Evolutionary conservation across 2,888 invertebrate genomes (phyloP).

Genomic region (Drosophila heteroneura): DNA sequence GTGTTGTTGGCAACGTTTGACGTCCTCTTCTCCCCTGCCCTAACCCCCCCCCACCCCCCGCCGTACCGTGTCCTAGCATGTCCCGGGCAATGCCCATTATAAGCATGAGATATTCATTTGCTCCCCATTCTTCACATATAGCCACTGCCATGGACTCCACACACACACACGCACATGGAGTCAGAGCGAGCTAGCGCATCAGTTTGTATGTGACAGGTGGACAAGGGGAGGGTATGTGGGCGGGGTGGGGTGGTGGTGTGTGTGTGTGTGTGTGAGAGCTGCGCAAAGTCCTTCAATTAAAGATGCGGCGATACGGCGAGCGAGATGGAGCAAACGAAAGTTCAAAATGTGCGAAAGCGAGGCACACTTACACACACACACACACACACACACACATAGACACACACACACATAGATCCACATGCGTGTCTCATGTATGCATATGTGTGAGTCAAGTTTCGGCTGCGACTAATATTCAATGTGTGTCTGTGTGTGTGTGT

Average conservation of each 20-base stretch:
- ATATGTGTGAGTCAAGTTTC: constrained; percentile 37
- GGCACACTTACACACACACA: constrained; percentile 24
- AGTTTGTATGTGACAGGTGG: constrained; percentile 48
- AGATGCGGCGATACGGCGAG: constrained; percentile 74
- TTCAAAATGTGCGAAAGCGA: constrained; percentile 77
- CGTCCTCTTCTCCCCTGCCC: constrained; percentile 19
- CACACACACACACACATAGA: constrained; percentile 28
- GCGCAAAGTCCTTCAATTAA: constrained; percentile 82
- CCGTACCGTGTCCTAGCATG: constrained; percentile 31
- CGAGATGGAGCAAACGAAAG: constrained; percentile 78
- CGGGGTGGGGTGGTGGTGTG: constrained; percentile 4
- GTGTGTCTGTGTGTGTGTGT: constrained; percentile 29
- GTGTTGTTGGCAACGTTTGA: constrained; percentile 37
- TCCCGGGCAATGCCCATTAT: constrained; percentile 82
- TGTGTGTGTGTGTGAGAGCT: constrained; percentile 53
- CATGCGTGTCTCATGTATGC: constrained; percentile 21
- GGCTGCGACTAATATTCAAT: constrained; percentile 59
- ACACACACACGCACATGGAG: constrained; percentile 23
- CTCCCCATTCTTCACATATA: constrained; percentile 79
- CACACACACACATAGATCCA: constrained; percentile 23
- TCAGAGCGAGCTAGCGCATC: constrained; percentile 64
- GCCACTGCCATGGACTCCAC: constrained; percentile 70
- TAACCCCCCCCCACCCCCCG: not conserved
- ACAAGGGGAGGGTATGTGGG: not conserved
- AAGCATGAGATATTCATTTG: constrained; percentile 82